Evolutionary conservation across 2,797 vertebrate genomes (phyloP).

Genomic region (Tympanoctomys barrerae): DNA sequence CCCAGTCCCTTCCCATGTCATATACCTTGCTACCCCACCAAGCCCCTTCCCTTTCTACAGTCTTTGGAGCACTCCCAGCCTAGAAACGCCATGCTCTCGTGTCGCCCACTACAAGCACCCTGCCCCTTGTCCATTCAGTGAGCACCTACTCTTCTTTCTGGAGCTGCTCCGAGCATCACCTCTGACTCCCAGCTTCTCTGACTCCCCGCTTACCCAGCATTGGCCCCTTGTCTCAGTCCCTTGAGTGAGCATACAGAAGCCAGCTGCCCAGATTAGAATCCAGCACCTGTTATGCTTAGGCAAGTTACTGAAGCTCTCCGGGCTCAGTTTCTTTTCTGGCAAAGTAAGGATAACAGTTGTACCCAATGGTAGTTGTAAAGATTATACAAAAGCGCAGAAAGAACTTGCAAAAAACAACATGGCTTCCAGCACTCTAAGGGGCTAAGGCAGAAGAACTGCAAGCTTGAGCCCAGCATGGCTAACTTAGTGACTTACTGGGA

Average conservation of each 20-base stretch:
- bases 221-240: neutral
- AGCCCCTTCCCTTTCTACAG: neutral
- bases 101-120: neutral
- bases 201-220: too few species aligned
- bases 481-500: neutral
- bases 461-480: neutral
- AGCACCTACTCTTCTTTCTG: too few species aligned
- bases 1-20: neutral
- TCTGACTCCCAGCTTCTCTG: neutral
- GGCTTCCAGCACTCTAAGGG: neutral
- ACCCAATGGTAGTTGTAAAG: neutral
- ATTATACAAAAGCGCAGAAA: neutral
- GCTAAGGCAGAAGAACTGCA: neutral
- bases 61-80: neutral
- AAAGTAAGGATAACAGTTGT: neutral
- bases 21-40: fast-evolving
- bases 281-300: neutral
- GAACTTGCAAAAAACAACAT: neutral
- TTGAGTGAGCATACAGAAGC: neutral
- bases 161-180: neutral
- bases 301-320: neutral
- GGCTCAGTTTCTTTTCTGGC: neutral
- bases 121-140: neutral
- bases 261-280: neutral
- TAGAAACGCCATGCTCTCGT: neutral